Conservation (phyloP, 2,888 invertebrate genomes). For the Cheilosia pagana region DNA sequence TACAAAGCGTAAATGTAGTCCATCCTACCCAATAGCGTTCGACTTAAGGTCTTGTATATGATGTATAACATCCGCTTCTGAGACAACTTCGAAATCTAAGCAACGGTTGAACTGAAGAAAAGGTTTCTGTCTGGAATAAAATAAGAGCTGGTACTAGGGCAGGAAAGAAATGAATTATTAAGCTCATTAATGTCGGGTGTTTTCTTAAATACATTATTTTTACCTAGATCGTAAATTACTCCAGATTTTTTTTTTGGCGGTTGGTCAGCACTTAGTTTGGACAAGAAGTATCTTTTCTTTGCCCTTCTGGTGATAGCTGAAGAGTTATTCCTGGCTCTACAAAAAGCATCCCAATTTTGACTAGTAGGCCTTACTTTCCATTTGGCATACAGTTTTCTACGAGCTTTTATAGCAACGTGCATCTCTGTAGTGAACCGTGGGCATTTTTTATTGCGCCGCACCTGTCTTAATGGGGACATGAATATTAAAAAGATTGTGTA, state of each 20-base stretch:
- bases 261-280: not conserved
- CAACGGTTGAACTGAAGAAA: too few relatives aligned
- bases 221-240: not conserved
- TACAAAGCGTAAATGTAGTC: not conserved
- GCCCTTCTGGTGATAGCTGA: not conserved
- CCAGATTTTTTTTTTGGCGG: not conserved
- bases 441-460: constrained; percentile 3
- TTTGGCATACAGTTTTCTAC: not conserved
- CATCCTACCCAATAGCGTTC: constrained; percentile 5
- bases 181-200: not conserved
- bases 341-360: not conserved
- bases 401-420: not conserved
- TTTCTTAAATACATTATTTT: not conserved
- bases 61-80: too few relatives aligned
- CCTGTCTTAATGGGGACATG: constrained; percentile 11
- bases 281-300: not conserved
- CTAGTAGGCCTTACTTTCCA: constrained; percentile 1
- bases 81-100: too few relatives aligned
- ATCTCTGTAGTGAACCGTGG: constrained; percentile 6
- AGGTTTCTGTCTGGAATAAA: too few relatives aligned
- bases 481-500: not conserved
- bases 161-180: not conserved
- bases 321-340: not conserved
- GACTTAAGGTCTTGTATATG: not conserved
- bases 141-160: not conserved